Conservation (phyloP, 2,113 vertebrate species). For the Tragulus kanchil region DNA sequence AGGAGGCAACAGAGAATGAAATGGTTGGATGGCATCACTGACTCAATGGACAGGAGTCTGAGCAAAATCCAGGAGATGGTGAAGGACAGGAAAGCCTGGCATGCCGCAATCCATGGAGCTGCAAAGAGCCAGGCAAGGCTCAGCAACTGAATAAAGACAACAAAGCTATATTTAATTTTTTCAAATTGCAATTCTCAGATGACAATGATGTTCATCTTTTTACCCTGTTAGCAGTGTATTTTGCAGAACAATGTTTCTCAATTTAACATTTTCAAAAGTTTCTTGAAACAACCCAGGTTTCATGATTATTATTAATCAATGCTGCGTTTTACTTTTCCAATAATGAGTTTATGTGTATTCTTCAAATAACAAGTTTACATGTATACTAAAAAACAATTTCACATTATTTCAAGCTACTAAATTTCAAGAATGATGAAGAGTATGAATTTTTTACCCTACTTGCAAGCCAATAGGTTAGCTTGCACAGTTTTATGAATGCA, state of each 20-base stretch:
- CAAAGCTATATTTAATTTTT: background rate
- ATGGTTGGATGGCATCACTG: background rate
- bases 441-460: background rate
- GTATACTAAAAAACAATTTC: background rate
- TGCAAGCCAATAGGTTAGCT: background rate
- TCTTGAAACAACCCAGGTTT: background rate
- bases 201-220: background rate
- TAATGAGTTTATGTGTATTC: background rate
- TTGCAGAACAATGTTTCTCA: background rate
- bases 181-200: background rate
- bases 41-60: background rate
- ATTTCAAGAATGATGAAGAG: background rate
- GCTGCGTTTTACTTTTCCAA: background rate
- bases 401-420: background rate
- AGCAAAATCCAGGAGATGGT: background rate
- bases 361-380: background rate
- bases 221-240: background rate
- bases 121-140: background rate
- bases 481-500: background rate
- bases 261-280: background rate
- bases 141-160: background rate
- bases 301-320: background rate
- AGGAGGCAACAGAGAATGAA: background rate
- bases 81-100: background rate
- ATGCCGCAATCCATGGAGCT: background rate